Evolutionary conservation across 1,140 invertebrate genomes (phyloP).

Genomic region (Cataglyphis hispanica): DNA sequence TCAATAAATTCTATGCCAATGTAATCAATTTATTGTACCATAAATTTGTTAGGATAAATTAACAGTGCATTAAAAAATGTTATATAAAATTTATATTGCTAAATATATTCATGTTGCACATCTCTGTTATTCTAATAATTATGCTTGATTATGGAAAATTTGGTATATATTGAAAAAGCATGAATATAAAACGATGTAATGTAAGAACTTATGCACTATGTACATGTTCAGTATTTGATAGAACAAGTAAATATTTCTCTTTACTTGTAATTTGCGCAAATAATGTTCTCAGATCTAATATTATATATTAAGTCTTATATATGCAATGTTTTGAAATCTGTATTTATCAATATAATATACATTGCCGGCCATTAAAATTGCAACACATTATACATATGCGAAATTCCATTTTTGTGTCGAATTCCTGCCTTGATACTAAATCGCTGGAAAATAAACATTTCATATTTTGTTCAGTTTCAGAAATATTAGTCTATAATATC

Average conservation of each 20-base stretch:
- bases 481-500: no score
- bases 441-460: no score
- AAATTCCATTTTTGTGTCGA: no score
- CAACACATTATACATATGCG: no score
- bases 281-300: not conserved
- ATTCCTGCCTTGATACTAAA: no score
- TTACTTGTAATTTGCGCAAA: not conserved
- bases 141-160: not conserved
- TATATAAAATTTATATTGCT: not conserved
- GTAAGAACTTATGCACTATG: not conserved
- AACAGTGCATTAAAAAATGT: not conserved
- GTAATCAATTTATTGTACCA: not conserved
- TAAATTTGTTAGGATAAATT: slow-evolving; percentile 2
- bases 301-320: not conserved
- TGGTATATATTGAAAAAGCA: not conserved
- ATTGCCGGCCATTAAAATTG: no score
- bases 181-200: not conserved
- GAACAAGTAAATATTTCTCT: slow-evolving; percentile 3
- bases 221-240: not conserved
- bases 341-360: not conserved
- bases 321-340: not conserved
- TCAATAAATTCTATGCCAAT: not conserved
- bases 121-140: not conserved
- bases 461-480: no score
- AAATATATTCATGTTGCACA: not conserved